Percentiles rank a stretch among this genome's conserved stretches.
These are phyloP conservation scores for Drosophila ironensis DNA, from an alignment of 1,140 invertebrate genomes.

Conservation along the genomic window DNA sequence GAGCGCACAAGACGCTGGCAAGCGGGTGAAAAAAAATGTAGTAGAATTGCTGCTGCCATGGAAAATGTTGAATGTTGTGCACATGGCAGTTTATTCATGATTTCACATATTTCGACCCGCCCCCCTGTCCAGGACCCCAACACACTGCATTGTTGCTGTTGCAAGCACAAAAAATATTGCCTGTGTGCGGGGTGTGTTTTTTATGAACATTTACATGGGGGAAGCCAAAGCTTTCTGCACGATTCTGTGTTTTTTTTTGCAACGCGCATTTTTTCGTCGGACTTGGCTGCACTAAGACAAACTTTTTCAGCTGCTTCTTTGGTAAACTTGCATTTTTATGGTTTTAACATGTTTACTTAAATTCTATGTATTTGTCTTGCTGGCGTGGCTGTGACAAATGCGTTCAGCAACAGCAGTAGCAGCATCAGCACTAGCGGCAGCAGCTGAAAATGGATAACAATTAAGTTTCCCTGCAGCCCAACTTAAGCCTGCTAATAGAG, in stretches of 20 bases:
- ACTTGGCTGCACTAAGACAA: constrained; percentile 18
- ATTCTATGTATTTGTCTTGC: constrained; percentile 75
- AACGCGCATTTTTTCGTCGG: constrained; percentile 38
- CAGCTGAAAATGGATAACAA: background rate
- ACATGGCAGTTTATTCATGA: constrained; percentile 81
- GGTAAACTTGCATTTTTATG: constrained; percentile 69
- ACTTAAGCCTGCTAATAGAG: too few species aligned
- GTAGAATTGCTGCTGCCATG: constrained; percentile 16
- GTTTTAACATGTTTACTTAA: constrained; percentile 79
- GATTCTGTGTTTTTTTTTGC: constrained; percentile 51
- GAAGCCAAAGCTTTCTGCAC: constrained; percentile 55
- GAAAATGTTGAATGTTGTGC: constrained; percentile 70
- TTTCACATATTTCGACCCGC: constrained; percentile 68
- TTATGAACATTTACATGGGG: constrained; percentile 12
- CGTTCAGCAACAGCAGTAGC: too few species aligned
- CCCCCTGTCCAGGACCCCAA: background rate
- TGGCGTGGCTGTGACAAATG: constrained; percentile 74
- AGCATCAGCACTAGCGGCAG: too few species aligned
- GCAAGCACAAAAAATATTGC: constrained; percentile 65
- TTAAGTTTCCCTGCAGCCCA: too few species aligned
- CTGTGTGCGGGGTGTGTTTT: background rate
- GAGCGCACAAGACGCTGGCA: background rate
- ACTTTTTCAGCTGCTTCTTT: constrained; percentile 42
- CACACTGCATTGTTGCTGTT: constrained; percentile 16
- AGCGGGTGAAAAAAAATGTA: constrained; percentile 6